phyloP scores from a whole-genome alignment of 2,888 invertebrate genomes.

The Capitulum mitella region DNA sequence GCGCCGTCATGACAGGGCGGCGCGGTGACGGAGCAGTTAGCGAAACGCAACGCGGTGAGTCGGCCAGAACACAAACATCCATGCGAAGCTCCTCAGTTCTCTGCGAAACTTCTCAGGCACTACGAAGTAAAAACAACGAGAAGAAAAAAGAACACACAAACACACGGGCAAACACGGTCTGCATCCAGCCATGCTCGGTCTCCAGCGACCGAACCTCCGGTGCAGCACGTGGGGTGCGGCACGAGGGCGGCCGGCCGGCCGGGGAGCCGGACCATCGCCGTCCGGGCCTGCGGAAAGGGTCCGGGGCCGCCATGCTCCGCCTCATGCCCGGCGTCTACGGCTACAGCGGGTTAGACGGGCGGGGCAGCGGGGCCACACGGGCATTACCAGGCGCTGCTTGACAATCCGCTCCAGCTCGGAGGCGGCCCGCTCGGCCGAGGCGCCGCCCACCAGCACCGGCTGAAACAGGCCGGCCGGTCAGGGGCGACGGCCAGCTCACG shows the following conservation, averaged over 20 bases:
- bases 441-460: conserved; percentile 7
- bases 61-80: not conserved
- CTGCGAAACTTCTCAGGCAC: not conserved
- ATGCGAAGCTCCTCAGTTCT: conserved; percentile 1
- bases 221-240: no score
- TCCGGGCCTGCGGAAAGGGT: no score
- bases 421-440: not conserved
- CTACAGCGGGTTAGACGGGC: not conserved
- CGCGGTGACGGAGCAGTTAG: no score
- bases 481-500: no score
- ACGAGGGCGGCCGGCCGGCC: no score
- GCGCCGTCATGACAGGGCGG: no score
- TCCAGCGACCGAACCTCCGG: no score
- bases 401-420: conserved; percentile 5
- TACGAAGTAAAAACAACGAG: not conserved
- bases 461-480: not conserved
- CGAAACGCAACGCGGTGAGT: no score
- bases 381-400: conserved; percentile 12
- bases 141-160: not conserved
- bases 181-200: no score
- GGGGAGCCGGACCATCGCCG: no score
- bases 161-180: no score
- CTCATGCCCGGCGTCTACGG: not conserved
- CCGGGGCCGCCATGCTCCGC: no score
- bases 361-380: not conserved